phyloP scores from a whole-genome alignment of 2,797 vertebrate species.

The Hippoglossus hippoglossus region DNA sequence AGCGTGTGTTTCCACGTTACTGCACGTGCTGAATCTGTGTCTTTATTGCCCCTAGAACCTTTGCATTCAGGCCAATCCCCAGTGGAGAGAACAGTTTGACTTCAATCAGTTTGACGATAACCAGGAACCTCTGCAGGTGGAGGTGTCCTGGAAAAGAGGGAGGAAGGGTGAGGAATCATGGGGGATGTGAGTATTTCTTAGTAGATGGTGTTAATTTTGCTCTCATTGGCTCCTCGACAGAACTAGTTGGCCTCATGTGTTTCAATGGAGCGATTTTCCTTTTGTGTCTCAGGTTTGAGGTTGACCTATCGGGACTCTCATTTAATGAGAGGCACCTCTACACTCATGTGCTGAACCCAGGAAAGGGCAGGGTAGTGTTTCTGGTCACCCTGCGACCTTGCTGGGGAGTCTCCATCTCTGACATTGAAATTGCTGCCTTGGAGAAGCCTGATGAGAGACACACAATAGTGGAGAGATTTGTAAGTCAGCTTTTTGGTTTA shows the following conservation, averaged over 20 bases:
- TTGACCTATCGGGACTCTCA: slow-evolving; percentile 86
- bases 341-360: slow-evolving; percentile 85
- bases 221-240: slow-evolving; percentile 38
- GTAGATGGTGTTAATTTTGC: slow-evolving; percentile 49
- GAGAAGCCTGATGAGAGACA: slow-evolving; percentile 84
- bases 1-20: slow-evolving; percentile 36
- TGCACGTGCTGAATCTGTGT: slow-evolving; percentile 58
- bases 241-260: slow-evolving; percentile 32
- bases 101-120: slow-evolving; percentile 97
- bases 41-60: slow-evolving; percentile 85
- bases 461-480: slow-evolving; percentile 86
- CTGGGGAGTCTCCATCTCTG: slow-evolving; percentile 89
- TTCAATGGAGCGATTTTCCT: slow-evolving; percentile 46
- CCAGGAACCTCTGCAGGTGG: slow-evolving; percentile 93
- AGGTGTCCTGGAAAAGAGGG: slow-evolving; percentile 92
- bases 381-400: slow-evolving; percentile 88
- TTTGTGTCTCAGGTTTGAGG: slow-evolving; percentile 86
- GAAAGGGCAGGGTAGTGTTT: slow-evolving; percentile 88
- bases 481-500: slow-evolving; percentile 74
- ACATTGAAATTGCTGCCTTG: slow-evolving; percentile 87
- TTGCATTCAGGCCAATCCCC: slow-evolving; percentile 94
- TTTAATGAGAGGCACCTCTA: slow-evolving; percentile 86
- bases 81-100: slow-evolving; percentile 98
- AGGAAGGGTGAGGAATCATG: slow-evolving; percentile 92
- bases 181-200: slow-evolving; percentile 90